Conservation (phyloP, 2,113 vertebrate species). For the Haplochromis vanheusdeni region DNA sequence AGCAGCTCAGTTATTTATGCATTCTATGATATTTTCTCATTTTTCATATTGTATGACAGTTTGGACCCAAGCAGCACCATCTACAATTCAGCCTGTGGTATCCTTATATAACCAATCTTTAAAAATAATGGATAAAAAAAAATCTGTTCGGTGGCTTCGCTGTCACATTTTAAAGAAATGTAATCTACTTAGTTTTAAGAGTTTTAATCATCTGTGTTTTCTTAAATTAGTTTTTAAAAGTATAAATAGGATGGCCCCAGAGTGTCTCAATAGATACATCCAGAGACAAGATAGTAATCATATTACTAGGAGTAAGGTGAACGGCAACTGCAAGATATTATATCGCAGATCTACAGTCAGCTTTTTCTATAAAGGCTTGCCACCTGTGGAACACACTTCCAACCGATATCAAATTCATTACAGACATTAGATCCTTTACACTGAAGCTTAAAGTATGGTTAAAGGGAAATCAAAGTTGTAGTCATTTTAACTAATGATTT, state of each 20-base stretch:
- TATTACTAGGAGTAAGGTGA: neutral
- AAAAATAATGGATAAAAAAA: neutral
- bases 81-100: accelerated
- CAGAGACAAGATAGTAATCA: neutral
- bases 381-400: accelerated
- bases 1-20: neutral
- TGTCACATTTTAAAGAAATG: neutral
- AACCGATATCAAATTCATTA: neutral
- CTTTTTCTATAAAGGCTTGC: accelerated
- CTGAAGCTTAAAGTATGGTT: accelerated
- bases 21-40: neutral
- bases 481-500: no score
- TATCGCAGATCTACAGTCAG: accelerated
- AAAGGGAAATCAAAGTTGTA: no score
- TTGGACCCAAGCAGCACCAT: neutral
- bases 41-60: neutral
- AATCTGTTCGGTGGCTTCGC: accelerated
- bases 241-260: neutral
- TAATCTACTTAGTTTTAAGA: neutral
- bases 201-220: neutral
- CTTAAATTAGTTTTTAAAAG: neutral
- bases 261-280: neutral
- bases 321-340: neutral
- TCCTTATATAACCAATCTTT: neutral
- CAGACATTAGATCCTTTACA: neutral